Conservation (phyloP, 1,140 invertebrate species). For the Lysiphlebus fabarum region DNA sequence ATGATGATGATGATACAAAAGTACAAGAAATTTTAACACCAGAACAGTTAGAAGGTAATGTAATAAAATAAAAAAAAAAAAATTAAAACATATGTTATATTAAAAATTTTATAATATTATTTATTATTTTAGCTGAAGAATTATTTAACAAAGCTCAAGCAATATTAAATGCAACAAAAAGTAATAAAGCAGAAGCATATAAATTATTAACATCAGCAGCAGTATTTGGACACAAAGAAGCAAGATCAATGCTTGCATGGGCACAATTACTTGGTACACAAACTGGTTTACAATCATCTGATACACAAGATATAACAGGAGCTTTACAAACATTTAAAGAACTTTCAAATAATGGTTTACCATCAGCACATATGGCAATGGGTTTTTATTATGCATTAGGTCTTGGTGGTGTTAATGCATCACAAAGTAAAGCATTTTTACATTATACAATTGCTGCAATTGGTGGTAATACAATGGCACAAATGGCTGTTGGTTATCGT, state of each 20-base stretch:
- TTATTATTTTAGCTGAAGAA: slow-evolving; percentile 61
- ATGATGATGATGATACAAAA: slow-evolving; percentile 30
- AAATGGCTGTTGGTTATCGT: too few species aligned
- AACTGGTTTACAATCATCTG: too few species aligned
- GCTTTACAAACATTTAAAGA: slow-evolving; percentile 77
- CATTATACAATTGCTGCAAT: too few species aligned
- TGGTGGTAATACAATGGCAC: too few species aligned
- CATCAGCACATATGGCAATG: slow-evolving; percentile 79
- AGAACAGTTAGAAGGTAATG: slow-evolving; percentile 63
- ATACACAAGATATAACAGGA: slow-evolving; percentile 32
- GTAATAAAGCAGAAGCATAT: too few species aligned
- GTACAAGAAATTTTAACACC: slow-evolving; percentile 56
- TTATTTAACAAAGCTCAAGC: slow-evolving; percentile 65
- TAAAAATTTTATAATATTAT: slow-evolving; percentile 17
- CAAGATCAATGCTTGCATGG: too few species aligned
- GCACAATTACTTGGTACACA: too few species aligned
- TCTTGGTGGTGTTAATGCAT: too few species aligned
- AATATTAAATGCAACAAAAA: slow-evolving; percentile 34
- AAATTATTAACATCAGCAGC: slow-evolving; percentile 68
- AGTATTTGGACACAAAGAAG: slow-evolving; percentile 70
- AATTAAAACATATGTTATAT: slow-evolving; percentile 8
- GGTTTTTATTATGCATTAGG: too few species aligned
- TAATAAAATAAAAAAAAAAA: not conserved
- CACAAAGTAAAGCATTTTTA: too few species aligned
- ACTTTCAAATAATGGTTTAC: slow-evolving; percentile 72